phyloP scores from a whole-genome alignment of 2,797 vertebrate species.

The Pterois miles region DNA sequence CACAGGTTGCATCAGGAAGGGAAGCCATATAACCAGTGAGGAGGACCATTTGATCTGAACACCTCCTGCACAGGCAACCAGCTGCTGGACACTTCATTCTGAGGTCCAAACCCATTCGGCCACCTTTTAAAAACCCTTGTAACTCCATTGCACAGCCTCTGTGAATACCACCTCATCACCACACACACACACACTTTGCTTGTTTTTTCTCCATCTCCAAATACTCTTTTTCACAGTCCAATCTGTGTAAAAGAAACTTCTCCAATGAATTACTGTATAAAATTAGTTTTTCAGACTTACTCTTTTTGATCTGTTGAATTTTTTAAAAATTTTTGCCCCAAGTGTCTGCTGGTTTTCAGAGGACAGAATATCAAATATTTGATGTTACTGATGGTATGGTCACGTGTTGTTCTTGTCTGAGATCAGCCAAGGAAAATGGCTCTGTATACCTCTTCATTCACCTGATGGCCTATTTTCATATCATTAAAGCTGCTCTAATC shows the following conservation, averaged over 20 bases:
- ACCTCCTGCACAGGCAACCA: slow-evolving; percentile 31
- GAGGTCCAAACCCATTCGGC: slow-evolving; percentile 33
- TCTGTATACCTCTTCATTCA: not conserved
- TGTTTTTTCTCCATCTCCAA: not conserved
- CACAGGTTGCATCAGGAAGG: not conserved
- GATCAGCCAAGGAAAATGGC: not conserved
- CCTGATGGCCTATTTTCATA: not conserved
- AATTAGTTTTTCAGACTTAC: not conserved
- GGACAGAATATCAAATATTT: not conserved
- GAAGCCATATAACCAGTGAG: not conserved
- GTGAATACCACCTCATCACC: slow-evolving; percentile 16
- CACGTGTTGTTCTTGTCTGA: not conserved
- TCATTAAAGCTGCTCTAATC: not conserved
- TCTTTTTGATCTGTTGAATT: too few relatives aligned
- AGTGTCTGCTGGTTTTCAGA: not conserved
- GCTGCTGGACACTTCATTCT: slow-evolving; percentile 19
- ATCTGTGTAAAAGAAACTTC: not conserved
- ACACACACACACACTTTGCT: slow-evolving; percentile 14
- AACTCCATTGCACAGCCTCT: not conserved
- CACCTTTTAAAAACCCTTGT: slow-evolving; percentile 8
- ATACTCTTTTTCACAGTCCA: not conserved
- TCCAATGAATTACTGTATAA: not conserved
- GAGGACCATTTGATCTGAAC: too few relatives aligned
- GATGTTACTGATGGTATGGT: not conserved
- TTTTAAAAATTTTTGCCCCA: not conserved